These are phyloP conservation scores for Apostichopus japonicus DNA, from an alignment of 35 echinoderm and acorn worm genomes.

Conservation along the genomic window DNA sequence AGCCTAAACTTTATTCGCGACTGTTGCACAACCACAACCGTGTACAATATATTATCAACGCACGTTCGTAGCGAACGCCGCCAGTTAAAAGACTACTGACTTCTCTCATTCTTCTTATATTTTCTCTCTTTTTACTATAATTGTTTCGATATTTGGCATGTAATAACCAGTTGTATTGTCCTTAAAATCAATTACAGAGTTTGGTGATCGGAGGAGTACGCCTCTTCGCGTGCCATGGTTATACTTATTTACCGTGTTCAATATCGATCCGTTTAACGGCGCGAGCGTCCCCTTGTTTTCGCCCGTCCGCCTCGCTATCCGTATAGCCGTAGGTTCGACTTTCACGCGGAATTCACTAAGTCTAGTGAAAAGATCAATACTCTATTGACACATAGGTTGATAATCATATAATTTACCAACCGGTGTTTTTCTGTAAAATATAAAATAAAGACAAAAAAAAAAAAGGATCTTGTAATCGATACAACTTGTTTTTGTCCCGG, in stretches of 20 bases:
- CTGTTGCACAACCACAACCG: constrained; percentile 11
- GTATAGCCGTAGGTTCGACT: neutral
- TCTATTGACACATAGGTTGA: constrained; percentile 25
- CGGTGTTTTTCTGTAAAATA: neutral
- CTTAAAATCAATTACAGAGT: constrained; percentile 36
- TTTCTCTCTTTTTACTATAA: neutral
- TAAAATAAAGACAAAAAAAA: neutral
- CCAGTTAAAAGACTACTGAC: constrained; percentile 14
- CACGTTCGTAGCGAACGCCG: constrained; percentile 30
- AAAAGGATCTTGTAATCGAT: neutral
- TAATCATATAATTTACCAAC: constrained; percentile 35
- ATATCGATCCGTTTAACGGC: constrained; percentile 26
- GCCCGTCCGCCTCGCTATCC: neutral
- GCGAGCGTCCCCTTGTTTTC: neutral
- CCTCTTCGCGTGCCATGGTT: constrained; percentile 18
- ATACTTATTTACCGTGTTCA: neutral
- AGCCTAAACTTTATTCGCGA: neutral
- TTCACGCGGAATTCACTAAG: constrained; percentile 39
- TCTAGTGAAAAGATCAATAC: constrained; percentile 4
- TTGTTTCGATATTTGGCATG: constrained; percentile 43
- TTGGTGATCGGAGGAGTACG: neutral
- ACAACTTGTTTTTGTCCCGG: neutral
- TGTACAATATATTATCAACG: neutral
- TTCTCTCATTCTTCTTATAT: neutral
- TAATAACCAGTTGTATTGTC: neutral